A percentile compares a stretch with the other conserved stretches of the same genome.
These are phyloP conservation scores for Solea solea DNA, from an alignment of 2,113 vertebrate species.

Conservation along the genomic window DNA sequence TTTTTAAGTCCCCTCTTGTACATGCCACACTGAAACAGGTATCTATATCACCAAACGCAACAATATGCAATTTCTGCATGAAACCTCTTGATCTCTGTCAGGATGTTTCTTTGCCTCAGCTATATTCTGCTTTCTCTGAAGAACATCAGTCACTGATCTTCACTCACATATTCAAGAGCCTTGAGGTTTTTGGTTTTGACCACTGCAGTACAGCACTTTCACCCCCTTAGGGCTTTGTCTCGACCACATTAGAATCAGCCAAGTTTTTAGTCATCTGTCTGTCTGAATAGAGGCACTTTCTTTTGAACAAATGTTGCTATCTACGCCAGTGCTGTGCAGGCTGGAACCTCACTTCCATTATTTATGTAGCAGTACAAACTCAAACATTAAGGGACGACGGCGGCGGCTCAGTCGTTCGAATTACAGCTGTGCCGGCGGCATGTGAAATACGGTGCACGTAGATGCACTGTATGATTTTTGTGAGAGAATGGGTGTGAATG, in stretches of 20 bases:
- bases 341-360: constrained; percentile 21
- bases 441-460: too few species aligned
- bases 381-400: not conserved
- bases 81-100: not conserved
- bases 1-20: too few species aligned
- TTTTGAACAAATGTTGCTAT: constrained; percentile 28
- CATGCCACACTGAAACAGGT: too few species aligned
- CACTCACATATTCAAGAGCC: constrained; percentile 20
- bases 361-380: constrained; percentile 27
- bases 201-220: constrained; percentile 18
- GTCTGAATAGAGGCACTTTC: constrained; percentile 28
- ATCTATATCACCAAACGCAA: not conserved
- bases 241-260: constrained; percentile 10
- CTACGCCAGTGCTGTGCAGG: constrained; percentile 13
- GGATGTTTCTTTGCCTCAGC: not conserved
- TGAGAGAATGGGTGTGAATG: too few species aligned
- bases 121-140: constrained; percentile 7
- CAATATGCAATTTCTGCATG: not conserved
- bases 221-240: constrained; percentile 15
- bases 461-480: too few species aligned
- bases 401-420: too few species aligned
- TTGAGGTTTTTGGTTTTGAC: constrained; percentile 37
- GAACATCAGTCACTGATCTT: constrained; percentile 33
- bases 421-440: too few species aligned
- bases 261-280: constrained; percentile 35